Conservation (phyloP, 2,113 vertebrate species). For the Rafetus swinhoei region DNA sequence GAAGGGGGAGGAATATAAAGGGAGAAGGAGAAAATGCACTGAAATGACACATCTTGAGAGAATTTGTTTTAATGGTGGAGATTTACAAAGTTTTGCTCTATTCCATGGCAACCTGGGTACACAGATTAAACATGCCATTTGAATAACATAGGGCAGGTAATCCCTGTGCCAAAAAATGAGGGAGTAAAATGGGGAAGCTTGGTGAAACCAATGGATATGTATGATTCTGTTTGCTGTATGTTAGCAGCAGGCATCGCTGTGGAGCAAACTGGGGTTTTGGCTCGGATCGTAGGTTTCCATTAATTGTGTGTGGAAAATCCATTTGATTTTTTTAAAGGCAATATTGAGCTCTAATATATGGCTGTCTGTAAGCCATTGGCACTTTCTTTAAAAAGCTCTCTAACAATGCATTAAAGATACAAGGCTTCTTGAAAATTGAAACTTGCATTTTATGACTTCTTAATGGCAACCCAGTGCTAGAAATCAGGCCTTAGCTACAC, state of each 20-base stretch:
- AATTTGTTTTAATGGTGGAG: conserved; percentile 46
- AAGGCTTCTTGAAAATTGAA: neutral
- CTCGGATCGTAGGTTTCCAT: neutral
- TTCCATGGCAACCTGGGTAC: conserved; percentile 64
- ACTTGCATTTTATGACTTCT: neutral
- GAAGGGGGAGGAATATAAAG: conserved; percentile 1
- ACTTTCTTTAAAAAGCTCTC: neutral
- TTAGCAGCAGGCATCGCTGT: neutral
- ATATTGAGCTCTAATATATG: neutral
- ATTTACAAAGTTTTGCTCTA: conserved; percentile 58
- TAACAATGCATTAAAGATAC: neutral
- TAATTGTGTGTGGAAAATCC: neutral
- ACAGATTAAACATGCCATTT: conserved; percentile 10
- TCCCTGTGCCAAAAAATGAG: conserved; percentile 22
- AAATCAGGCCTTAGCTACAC: neutral
- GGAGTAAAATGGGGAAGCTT: neutral
- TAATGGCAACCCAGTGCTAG: neutral
- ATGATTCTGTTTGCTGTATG: neutral
- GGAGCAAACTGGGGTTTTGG: neutral
- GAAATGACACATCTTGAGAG: conserved; percentile 58
- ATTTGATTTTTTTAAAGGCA: neutral
- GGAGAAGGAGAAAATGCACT: neutral
- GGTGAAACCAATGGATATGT: neutral
- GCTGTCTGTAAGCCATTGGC: neutral
- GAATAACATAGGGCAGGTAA: conserved; percentile 51